Evolutionary conservation across 2,797 vertebrate species (phyloP).

Genomic region (Argya squamiceps): DNA sequence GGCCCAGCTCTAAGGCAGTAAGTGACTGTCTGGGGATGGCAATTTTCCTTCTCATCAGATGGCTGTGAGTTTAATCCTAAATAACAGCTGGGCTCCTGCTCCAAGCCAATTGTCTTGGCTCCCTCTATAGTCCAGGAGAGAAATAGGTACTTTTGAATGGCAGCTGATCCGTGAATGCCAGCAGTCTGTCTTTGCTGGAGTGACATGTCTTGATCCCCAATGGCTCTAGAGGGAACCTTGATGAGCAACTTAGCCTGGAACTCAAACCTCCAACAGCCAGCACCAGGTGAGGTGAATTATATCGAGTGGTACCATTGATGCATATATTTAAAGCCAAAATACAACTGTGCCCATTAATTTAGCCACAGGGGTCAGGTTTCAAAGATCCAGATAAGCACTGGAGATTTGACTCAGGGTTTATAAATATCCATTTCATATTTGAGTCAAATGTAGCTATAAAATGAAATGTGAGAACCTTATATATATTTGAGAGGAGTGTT

Average conservation of each 20-base stretch:
- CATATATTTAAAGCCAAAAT: not conserved
- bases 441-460: conserved; percentile 13
- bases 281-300: not conserved
- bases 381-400: conserved; percentile 38
- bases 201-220: fast-evolving
- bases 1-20: not conserved
- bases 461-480: conserved; percentile 9
- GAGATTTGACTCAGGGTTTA: conserved; percentile 18
- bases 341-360: not conserved
- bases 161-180: not conserved
- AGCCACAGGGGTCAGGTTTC: not conserved
- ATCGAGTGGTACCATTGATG: not conserved
- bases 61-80: not conserved
- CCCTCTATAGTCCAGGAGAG: not conserved
- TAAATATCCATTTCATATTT: conserved; percentile 31
- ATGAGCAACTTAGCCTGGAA: not conserved
- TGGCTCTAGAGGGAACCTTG: not conserved
- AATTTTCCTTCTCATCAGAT: not conserved
- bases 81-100: not conserved
- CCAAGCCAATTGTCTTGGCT: not conserved
- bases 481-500: not conserved
- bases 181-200: not conserved
- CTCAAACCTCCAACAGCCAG: not conserved
- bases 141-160: not conserved
- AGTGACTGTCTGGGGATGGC: not conserved